Evolutionary conservation across 2,113 vertebrate species (phyloP).

Genomic region (Pyrgilauda ruficollis): DNA sequence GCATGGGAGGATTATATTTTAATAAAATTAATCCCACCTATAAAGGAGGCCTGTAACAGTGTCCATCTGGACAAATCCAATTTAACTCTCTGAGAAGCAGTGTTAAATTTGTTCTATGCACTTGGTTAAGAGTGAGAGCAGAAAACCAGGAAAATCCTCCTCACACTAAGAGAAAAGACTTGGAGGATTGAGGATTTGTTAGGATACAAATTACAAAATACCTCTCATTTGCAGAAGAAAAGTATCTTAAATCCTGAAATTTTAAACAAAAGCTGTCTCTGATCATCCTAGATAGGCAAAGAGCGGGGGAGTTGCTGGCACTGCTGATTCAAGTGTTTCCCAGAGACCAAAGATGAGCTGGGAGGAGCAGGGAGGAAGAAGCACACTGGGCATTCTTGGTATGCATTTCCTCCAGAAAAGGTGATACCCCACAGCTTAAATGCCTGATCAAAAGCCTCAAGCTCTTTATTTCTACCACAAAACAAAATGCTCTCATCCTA

Average conservation of each 20-base stretch:
- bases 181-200: not conserved
- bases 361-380: not conserved
- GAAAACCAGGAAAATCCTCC: not conserved
- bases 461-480: not conserved
- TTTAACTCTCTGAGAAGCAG: conserved; percentile 26
- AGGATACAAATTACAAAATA: not conserved
- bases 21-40: conserved; percentile 53
- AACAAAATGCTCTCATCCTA: not conserved
- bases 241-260: not conserved
- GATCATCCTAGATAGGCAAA: not conserved
- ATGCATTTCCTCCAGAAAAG: not conserved
- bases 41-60: conserved; percentile 4
- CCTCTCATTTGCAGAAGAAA: not conserved
- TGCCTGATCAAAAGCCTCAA: not conserved
- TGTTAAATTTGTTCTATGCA: not conserved
- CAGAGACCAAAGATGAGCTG: not conserved
- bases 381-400: not conserved
- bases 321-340: not conserved
- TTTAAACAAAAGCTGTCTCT: not conserved
- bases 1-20: conserved; percentile 40
- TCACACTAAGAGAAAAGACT: not conserved
- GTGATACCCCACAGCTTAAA: not conserved
- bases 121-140: not conserved
- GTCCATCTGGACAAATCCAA: conserved; percentile 42
- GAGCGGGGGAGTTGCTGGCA: not conserved